phyloP scores from a whole-genome alignment of 2,888 invertebrate genomes.

The Hedychridium roseum region DNA sequence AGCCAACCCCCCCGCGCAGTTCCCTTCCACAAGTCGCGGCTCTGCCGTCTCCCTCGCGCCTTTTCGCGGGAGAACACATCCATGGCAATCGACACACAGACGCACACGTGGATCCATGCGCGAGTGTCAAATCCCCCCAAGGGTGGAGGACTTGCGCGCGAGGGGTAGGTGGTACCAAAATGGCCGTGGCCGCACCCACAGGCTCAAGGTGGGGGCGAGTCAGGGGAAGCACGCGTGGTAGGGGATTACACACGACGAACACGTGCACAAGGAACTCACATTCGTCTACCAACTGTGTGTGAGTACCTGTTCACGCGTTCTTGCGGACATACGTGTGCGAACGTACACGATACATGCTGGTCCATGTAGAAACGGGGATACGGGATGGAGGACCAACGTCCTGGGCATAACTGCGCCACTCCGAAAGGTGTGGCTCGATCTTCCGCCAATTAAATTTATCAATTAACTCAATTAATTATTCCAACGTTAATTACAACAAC shows the following conservation, averaged over 20 bases:
- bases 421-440: constrained; percentile 41
- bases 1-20: constrained; percentile 16
- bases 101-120: constrained; percentile 23
- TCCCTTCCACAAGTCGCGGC: constrained; percentile 28
- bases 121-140: constrained; percentile 40
- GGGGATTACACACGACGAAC: constrained; percentile 28
- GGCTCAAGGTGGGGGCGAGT: constrained; percentile 42
- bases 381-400: constrained; percentile 27
- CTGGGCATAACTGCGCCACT: constrained; percentile 38
- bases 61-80: constrained; percentile 30
- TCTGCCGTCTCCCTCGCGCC: constrained; percentile 31
- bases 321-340: constrained; percentile 8
- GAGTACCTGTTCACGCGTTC: too few relatives aligned
- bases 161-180: constrained; percentile 60
- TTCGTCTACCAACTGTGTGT: too few relatives aligned
- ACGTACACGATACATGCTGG: too few relatives aligned
- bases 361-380: constrained; percentile 33
- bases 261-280: too few relatives aligned
- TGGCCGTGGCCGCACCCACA: constrained; percentile 55
- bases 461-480: constrained; percentile 33
- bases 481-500: constrained; percentile 22
- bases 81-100: constrained; percentile 16
- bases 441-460: constrained; percentile 4
- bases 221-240: constrained; percentile 46
- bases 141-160: constrained; percentile 46